phyloP scores from a whole-genome alignment of 2,113 vertebrate species.

The Chionomys nivalis region DNA sequence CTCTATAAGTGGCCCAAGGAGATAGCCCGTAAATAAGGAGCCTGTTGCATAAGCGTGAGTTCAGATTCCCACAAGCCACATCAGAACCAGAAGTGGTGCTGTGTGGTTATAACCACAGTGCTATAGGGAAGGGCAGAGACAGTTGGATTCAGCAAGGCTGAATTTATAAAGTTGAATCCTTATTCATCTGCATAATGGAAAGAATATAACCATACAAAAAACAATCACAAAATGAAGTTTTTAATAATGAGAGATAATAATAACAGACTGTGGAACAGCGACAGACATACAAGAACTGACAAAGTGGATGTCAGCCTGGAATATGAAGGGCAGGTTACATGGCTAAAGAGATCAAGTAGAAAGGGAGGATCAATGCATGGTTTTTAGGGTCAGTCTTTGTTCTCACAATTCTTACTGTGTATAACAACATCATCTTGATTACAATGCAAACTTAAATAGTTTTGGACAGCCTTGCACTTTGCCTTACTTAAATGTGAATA shows the following conservation, averaged over 20 bases:
- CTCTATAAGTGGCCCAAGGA: not conserved
- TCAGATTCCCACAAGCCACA: not conserved
- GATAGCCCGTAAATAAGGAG: not conserved
- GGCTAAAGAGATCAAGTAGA: no score
- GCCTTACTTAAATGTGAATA: not conserved
- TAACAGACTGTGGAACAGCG: not conserved
- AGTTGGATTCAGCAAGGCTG: not conserved
- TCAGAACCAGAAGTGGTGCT: not conserved
- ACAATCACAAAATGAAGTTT: not conserved
- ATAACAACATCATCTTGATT: not conserved
- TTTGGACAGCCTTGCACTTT: not conserved
- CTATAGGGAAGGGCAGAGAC: not conserved
- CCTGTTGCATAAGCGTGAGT: fast-evolving
- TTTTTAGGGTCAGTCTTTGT: not conserved
- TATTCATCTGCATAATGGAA: not conserved
- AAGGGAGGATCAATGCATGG: not conserved
- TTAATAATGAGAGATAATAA: not conserved
- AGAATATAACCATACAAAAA: not conserved
- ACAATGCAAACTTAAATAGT: not conserved
- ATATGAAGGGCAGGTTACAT: no score
- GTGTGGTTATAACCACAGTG: not conserved
- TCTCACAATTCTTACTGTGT: not conserved
- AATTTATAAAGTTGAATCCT: not conserved
- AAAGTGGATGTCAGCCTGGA: no score
- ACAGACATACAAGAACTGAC: not conserved